Evolutionary conservation across 2,888 invertebrate species (phyloP), one percentile per base, ranked within the genome.

Genomic region (Dynastes tityus): DNA sequence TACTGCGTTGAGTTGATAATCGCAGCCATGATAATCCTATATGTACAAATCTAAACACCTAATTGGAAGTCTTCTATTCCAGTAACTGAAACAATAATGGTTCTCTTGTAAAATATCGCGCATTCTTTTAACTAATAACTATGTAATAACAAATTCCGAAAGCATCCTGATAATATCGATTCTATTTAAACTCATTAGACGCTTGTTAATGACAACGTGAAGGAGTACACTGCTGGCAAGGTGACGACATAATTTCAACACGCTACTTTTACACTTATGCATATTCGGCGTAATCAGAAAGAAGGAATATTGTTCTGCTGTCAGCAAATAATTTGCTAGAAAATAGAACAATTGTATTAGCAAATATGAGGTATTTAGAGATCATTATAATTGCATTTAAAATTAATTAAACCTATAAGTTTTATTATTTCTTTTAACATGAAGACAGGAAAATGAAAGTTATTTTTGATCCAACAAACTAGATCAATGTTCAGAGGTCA

Each of bases 1-100:
- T 88, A 89, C 83, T 91, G 90, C 61, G 92, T 92, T 6, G 91
- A 90, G 87, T 92, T 92, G 65, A 91, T 73, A 74, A 83, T 63
- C 16, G 82, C 76, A 16, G 81, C 80, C 83, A 84, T 84, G 40
- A 16, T 81, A 32, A 49, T 45, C 74, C 16, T 40, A 9, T 32
- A 27, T 32, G 63, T 32, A 32, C 11, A 55, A 16, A 55, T n/a
- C 6, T 5, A 63, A 29, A 32, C 9, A 29, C 11, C 0, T 11
- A 32, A 13, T 27, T 32, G 8, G 29, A 29, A 2, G 27, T 63
- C 63, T 32, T 32, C 32, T 63, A 63, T 13, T 32, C 29, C 58
- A 58, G 11, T 1, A 32, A 40, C 73, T 73, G 55, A 73, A 73
- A 73, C 27, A 73, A 58, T 63, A 63, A 29, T 29, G 2, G 11